Base-by-base conservation (phyloP, 2,797 vertebrate genomes). In the Hippocampus kuda region DNA sequence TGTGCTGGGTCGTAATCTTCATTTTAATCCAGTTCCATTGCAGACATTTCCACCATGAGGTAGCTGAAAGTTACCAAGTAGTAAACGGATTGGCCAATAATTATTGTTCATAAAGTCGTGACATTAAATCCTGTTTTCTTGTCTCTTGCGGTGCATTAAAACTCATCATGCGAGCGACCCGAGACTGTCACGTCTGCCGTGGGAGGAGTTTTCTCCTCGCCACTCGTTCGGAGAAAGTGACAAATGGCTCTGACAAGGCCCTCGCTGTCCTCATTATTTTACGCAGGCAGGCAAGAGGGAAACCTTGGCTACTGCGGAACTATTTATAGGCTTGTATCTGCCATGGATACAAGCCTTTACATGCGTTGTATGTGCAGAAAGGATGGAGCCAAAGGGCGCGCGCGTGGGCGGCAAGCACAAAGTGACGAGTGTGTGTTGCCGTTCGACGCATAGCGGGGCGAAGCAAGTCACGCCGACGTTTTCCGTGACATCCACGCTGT, bases 241-340 rank as follows among this genome's bases (percentile, higher is more conserved):
- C 69, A 79, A 86, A 86, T 80, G 76, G 70, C 73, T 65, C 75
- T 77, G 80, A 83, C 74, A 66, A 24, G 51, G 20, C 51, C 51
- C 22, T 48, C 71, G 63, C 63, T 81, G 77, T 84, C 81, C 79
- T 84, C 77, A 73, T 88, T 90, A 85, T 86, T 87, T 85, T 77
- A 77, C 71, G 77, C 73, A 79, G 79, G 76, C 72, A 65, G 73
- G 77, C 75, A 65, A 81, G 76, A 86, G 80, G 84, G 83, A 74
- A 85, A 82, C 66, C 69, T 77, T 79, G 78, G 68, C 77, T 78
- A 81, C 83, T 38, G 83, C 86, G 82, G 83, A 68, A 72, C 87
- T 91, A 91, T 90, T 90, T 90, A 83, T 90, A 91, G 88, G 67
- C 59, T 73, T 42, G 66, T 79, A 77, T 78, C 6, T 73, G 24